Evolutionary conservation across 2,113 vertebrate species (phyloP).

Genomic region (Channa argus): DNA sequence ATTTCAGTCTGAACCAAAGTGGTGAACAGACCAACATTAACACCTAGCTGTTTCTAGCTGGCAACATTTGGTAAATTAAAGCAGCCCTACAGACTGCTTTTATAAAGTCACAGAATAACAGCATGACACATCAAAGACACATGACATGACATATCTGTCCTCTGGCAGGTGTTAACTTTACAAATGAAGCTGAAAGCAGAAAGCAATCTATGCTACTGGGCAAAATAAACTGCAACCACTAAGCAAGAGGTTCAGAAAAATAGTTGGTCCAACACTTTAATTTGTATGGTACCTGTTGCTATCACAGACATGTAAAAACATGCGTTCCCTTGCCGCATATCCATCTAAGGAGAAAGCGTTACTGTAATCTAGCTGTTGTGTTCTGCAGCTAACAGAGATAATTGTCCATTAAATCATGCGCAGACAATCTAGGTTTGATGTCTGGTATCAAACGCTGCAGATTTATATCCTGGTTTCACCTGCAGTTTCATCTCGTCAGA

Average conservation of each 20-base stretch:
- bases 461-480: conserved; percentile 17
- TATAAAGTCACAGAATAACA: conserved; percentile 41
- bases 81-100: conserved; percentile 3
- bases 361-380: conserved; percentile 33
- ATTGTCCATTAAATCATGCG: conserved; percentile 43
- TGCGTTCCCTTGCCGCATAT: conserved; percentile 7
- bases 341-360: conserved; percentile 41
- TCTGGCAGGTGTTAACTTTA: conserved; percentile 34
- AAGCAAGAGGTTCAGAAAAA: background rate
- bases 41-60: background rate
- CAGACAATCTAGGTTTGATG: conserved; percentile 20
- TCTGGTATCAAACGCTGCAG: conserved; percentile 30
- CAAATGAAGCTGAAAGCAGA: conserved; percentile 13
- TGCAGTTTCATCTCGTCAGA: conserved; percentile 3
- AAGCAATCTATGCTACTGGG: conserved; percentile 9
- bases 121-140: conserved; percentile 25
- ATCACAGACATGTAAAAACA: conserved; percentile 26
- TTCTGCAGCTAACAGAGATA: conserved; percentile 26
- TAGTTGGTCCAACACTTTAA: background rate
- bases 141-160: conserved; percentile 9
- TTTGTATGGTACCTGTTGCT: background rate
- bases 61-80: conserved; percentile 21
- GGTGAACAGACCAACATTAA: background rate
- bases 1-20: background rate
- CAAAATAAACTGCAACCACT: background rate